These are phyloP conservation scores for Sterna hirundo DNA, from an alignment of 2,113 vertebrate genomes.

Conservation along the genomic window DNA sequence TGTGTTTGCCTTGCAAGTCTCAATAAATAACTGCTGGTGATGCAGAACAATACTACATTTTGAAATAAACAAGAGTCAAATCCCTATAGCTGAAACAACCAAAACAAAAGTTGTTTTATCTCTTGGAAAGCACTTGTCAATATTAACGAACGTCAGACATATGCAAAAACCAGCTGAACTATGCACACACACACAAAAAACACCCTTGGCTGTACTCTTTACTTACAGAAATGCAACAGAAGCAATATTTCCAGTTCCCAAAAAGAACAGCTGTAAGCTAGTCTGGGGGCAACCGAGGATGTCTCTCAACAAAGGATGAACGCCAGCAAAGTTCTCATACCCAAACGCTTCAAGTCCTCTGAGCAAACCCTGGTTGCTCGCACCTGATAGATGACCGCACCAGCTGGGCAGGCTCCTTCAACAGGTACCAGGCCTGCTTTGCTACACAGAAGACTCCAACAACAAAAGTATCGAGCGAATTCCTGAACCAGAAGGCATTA, in stretches of 20 bases:
- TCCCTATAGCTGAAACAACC: neutral
- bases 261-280: neutral
- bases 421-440: neutral
- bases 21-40: neutral
- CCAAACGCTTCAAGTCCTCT: neutral
- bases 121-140: neutral
- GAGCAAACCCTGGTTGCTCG: neutral
- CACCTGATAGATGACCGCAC: neutral
- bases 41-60: neutral
- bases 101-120: neutral
- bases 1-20: neutral
- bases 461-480: neutral
- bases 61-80: neutral
- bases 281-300: neutral
- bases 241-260: neutral
- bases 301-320: neutral
- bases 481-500: neutral
- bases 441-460: neutral
- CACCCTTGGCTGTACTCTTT: neutral
- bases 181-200: neutral
- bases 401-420: neutral
- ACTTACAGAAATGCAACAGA: neutral
- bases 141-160: neutral
- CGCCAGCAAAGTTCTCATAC: neutral
- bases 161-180: neutral